Percentiles rank a stretch among this genome's conserved stretches.
Conservation (phyloP, 2,113 vertebrate species). For the Ageneiosus marmoratus region DNA sequence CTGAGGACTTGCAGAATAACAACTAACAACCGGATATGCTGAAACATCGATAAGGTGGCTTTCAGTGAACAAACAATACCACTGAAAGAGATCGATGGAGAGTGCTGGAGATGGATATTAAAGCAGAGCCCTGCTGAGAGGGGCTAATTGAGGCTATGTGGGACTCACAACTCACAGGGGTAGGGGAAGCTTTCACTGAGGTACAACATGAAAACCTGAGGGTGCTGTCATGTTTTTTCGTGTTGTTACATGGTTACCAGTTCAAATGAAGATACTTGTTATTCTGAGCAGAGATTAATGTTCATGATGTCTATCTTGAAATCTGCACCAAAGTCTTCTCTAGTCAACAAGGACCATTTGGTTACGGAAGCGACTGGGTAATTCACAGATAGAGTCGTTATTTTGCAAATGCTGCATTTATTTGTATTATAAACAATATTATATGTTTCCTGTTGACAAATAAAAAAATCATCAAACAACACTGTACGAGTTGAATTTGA, state of each 20-base stretch:
- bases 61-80: conserved; percentile 49
- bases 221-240: neutral
- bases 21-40: conserved; percentile 20
- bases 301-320: neutral
- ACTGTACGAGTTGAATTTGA: neutral
- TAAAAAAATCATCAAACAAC: neutral
- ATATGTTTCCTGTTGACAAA: conserved; percentile 3
- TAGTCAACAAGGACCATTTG: neutral
- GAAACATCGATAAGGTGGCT: conserved; percentile 49
- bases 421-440: conserved; percentile 7
- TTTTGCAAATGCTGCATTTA: neutral
- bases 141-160: conserved; percentile 40
- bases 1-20: conserved; percentile 40
- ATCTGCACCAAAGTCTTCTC: conserved; percentile 5
- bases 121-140: conserved; percentile 34
- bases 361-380: neutral
- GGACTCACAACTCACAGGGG: conserved; percentile 32
- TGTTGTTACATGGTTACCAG: neutral
- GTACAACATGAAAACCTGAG: conserved; percentile 9
- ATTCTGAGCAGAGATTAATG: conserved; percentile 5
- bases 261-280: conserved; percentile 10
- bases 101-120: conserved; percentile 41
- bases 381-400: conserved; percentile 27
- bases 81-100: conserved; percentile 45
- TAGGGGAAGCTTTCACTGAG: conserved; percentile 8